phyloP scores from a whole-genome alignment of 1,140 invertebrate genomes.

The Zaprionus vittiger region DNA sequence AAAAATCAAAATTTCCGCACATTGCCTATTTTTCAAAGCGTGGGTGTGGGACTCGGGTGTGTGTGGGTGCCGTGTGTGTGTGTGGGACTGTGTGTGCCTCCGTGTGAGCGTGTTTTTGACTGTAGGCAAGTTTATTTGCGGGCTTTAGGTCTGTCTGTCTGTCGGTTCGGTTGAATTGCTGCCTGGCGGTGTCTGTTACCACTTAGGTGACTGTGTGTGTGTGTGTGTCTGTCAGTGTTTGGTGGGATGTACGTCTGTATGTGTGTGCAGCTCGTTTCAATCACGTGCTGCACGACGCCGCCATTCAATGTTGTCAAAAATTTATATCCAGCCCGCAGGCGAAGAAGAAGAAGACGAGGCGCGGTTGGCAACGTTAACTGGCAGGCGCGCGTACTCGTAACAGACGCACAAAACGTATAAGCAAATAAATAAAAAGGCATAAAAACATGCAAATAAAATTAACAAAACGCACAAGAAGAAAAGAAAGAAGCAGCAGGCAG shows the following conservation, averaged over 20 bases:
- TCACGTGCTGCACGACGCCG: conserved; percentile 67
- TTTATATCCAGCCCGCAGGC: conserved; percentile 52
- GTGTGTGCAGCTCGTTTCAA: conserved; percentile 46
- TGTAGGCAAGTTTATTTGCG: conserved; percentile 56
- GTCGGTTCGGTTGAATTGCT: conserved; percentile 47
- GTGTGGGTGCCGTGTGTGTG: not conserved
- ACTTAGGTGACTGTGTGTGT: conserved; percentile 38
- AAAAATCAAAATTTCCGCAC: conserved; percentile 82
- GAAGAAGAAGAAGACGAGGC: conserved; percentile 12
- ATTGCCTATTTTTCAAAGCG: conserved; percentile 73
- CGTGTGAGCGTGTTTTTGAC: conserved; percentile 15
- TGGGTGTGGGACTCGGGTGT: conserved; percentile 15
- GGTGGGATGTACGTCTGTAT: not conserved
- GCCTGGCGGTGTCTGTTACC: conserved; percentile 51
- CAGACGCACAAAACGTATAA: conserved; percentile 41
- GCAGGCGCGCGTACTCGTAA: conserved; percentile 12
- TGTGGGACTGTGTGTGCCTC: not conserved
- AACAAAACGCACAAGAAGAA: conserved; percentile 48
- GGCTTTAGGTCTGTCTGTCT: conserved; percentile 14
- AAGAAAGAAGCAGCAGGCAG: not conserved
- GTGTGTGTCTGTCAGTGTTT: not conserved
- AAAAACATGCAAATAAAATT: conserved; percentile 81
- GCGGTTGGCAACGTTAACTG: conserved; percentile 30
- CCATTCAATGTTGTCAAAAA: conserved; percentile 75
- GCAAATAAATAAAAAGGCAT: conserved; percentile 74